Percentiles rank a stretch among this genome's conserved stretches.
Conservation (phyloP, 2,113 vertebrate genomes). For the Siphamia tubifer region DNA sequence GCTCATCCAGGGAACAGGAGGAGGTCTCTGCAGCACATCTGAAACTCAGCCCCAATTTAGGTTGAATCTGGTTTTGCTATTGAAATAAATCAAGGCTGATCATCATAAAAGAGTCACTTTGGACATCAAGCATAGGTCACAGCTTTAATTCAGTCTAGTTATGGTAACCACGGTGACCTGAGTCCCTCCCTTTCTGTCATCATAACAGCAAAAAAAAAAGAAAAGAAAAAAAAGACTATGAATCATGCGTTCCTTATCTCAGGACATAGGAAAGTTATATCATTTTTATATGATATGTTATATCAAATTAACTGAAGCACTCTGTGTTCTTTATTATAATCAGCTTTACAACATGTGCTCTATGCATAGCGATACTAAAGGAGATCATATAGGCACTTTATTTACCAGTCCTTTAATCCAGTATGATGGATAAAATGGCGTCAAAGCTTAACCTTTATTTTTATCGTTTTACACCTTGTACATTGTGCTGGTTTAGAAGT, state of each 20-base stretch:
- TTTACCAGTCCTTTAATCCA: too few species aligned
- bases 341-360: not conserved
- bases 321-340: not conserved
- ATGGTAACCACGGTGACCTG: not conserved
- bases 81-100: not conserved
- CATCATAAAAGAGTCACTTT: not conserved
- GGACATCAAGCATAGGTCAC: not conserved
- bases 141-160: not conserved
- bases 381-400: too few species aligned
- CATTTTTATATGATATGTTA: conserved; percentile 23
- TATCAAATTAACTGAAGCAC: not conserved
- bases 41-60: not conserved
- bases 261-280: conserved; percentile 1
- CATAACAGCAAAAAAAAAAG: too few species aligned
- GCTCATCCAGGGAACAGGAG: not conserved
- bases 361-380: not conserved
- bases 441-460: too few species aligned
- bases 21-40: not conserved
- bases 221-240: too few species aligned
- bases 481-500: too few species aligned
- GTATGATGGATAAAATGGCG: too few species aligned
- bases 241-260: too few species aligned
- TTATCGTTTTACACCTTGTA: too few species aligned
- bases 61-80: not conserved
- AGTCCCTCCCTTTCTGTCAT: not conserved